Base-by-base conservation (phyloP, 2,113 vertebrate genomes). In the Sorex fumeus region DNA sequence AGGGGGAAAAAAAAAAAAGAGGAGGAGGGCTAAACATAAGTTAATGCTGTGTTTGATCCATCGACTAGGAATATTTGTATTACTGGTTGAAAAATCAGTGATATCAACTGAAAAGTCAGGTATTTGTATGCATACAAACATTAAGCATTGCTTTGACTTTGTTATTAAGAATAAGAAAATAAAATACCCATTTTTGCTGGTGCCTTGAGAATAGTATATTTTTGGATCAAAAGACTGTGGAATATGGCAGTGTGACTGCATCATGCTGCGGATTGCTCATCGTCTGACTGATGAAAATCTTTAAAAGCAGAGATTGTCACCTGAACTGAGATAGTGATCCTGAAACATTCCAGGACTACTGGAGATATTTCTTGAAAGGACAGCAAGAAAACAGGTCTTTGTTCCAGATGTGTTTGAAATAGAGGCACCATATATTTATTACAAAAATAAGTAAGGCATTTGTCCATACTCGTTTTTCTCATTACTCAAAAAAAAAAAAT, bases 161-260 rank as follows among this genome's bases (percentile, higher is more conserved):
- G 53, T 28, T 81, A 60, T 75, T 79, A 40, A 76, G 36, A 91
- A 84, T 69, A 79, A 72, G 27, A 78, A 15, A 47, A 16, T 5
- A 36, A 82, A 43, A 3, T 12, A 32, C 9, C 13, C 77, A 0
- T 18, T 71, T 82, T 36, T 69, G 28, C 11, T 23, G n/a, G 45
- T 66, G n/a, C 66, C 57, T 66, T 40, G 1, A 32, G 13, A 40
- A 30, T 12, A 6, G 28, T 32, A 2, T 77, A 10, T 25, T 75
- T 66, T 66, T 28, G 28, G 45, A 2, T 71, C 64, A 6, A 16
- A 21, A 32, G 64, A 8, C n/a, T 7, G 7, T 27, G 40, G 2
- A 47, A 1, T 3, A 18, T 9, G 8, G 0, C 3, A 3, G n/a
- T 1, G 19, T 72, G 64, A 30, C 6, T 18, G 0, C 8, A 30